Base-by-base conservation (phyloP, 2,888 invertebrate genomes). In the Conus canariensis region DNA sequence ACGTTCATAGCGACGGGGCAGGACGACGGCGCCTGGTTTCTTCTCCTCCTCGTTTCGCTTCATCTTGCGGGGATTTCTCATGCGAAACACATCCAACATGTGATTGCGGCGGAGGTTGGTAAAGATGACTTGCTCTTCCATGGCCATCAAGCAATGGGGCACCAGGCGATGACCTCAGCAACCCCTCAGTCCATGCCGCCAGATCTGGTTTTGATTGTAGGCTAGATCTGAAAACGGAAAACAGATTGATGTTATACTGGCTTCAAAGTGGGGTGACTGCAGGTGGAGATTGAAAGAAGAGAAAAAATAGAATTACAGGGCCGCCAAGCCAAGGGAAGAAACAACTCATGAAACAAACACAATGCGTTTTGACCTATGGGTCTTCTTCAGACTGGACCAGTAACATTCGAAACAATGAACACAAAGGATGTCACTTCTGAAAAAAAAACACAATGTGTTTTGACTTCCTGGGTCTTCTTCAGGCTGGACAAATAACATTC, bases 1-100 rank as follows among this genome's bases (percentile, higher is more conserved):
- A 67, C 95, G 91, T 88, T 95, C 95, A 92, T 91, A 93, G 59
- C 95, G 91, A 8, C 94, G 93, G 88, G 94, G 94, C 85, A 93
- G 92, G 16, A 92, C 92, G 58, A 92, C 91, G 56, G 90, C 92
- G 16, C 91, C 92, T 56, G 88, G 90, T 5, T 88, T 90, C 45
- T 92, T 92, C 85, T 93, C 93, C 70, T 92, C 91, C 45, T 92
- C 93, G 30, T 92, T 90, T 88, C 93, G 92, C 16, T 74, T 87
- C 87, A 87, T 74, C 10, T 92, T 91, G 59, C 93, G 92, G 58
- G 93, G 90, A 85, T 91, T 88, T 14, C 90, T 87, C 22, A 90
- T 83, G 70, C 93, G 92, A 92, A 93, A 93, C 67, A 93, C 93
- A 89, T 94, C 93, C 88, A 93, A 91, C 88, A 94, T 91, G 85